phyloP scores from a whole-genome alignment of 1,140 invertebrate genomes.

The Rhynchophorus ferrugineus region DNA sequence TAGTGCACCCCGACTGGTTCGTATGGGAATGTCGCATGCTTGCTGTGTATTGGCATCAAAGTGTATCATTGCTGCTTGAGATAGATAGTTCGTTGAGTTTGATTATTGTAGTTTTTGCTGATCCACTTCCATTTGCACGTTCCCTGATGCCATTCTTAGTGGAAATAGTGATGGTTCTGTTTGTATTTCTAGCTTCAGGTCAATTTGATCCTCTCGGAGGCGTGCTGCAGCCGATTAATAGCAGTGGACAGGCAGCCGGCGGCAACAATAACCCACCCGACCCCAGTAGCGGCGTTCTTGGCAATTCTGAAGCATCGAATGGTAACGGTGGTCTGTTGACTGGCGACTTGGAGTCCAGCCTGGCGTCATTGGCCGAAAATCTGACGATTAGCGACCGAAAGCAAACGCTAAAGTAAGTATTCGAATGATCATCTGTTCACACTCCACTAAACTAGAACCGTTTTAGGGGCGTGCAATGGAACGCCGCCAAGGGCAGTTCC shows the following conservation, averaged over 20 bases:
- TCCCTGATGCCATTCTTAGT: too few species aligned
- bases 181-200: conserved; percentile 19
- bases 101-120: too few species aligned
- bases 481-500: conserved; percentile 74
- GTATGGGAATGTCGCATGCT: too few species aligned
- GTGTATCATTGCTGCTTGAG: too few species aligned
- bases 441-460: too few species aligned
- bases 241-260: conserved; percentile 28
- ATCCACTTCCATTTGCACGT: too few species aligned
- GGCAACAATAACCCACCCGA: conserved; percentile 15
- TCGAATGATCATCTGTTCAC: too few species aligned
- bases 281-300: conserved; percentile 32
- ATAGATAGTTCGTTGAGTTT: too few species aligned
- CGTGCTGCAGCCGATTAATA: conserved; percentile 52
- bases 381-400: conserved; percentile 80
- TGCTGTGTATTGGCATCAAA: too few species aligned
- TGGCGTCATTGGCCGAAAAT: conserved; percentile 85
- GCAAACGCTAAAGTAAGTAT: conserved; percentile 60
- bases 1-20: too few species aligned
- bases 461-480: conserved; percentile 62
- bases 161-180: too few species aligned
- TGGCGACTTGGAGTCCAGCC: conserved; percentile 84
- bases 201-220: conserved; percentile 69
- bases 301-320: conserved; percentile 21
- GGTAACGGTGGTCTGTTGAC: conserved; percentile 55